phyloP scores from a whole-genome alignment of 1,140 invertebrate genomes.

The Adelges cooleyi region DNA sequence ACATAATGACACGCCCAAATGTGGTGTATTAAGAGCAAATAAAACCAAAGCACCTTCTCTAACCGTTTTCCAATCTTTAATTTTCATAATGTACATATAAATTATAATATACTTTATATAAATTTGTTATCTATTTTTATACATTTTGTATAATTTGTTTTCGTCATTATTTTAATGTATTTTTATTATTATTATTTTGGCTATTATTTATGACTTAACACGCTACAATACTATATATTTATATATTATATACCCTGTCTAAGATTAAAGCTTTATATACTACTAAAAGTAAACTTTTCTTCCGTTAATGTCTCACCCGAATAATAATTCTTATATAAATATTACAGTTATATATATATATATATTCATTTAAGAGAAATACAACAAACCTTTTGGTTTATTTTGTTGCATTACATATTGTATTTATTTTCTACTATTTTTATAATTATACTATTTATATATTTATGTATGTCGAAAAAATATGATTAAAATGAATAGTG shows the following conservation, averaged over 20 bases:
- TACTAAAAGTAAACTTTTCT: too few relatives aligned
- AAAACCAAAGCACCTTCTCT: neutral
- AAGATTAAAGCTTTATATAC: too few relatives aligned
- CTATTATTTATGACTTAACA: neutral
- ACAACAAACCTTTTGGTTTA: too few relatives aligned
- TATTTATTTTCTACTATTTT: too few relatives aligned
- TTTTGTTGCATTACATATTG: too few relatives aligned
- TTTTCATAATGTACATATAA: conserved; percentile 10
- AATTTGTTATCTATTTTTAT: conserved; percentile 28
- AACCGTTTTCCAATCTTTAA: neutral
- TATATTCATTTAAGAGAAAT: too few relatives aligned
- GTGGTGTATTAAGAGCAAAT: neutral
- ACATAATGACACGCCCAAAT: neutral
- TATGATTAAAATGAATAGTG: conserved; percentile 5
- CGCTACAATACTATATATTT: too few relatives aligned
- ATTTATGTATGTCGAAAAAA: too few relatives aligned
- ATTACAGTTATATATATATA: too few relatives aligned
- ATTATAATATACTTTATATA: conserved; percentile 3
- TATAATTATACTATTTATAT: neutral
- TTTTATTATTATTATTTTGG: conserved; percentile 9
- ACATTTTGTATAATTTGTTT: conserved; percentile 19
- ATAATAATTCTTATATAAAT: too few relatives aligned
- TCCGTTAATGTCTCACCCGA: too few relatives aligned
- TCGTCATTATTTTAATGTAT: conserved; percentile 16
- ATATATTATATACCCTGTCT: too few relatives aligned